phyloP scores from a whole-genome alignment of 2,797 vertebrate species.

The Gallinago stenura region DNA sequence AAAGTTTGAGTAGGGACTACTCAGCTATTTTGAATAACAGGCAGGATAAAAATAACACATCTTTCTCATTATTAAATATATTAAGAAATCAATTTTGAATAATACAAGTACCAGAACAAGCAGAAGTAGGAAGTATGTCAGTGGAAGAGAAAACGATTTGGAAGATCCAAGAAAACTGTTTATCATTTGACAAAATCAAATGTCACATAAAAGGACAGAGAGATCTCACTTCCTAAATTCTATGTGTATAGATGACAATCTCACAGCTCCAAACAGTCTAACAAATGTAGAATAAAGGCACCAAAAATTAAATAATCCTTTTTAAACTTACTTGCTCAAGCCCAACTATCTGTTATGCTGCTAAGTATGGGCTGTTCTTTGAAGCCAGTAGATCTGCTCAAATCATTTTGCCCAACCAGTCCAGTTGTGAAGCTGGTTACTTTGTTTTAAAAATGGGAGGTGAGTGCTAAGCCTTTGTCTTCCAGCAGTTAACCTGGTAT shows the following conservation, averaged over 20 bases:
- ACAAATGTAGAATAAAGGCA: not conserved
- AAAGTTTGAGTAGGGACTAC: not conserved
- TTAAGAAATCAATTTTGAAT: not conserved
- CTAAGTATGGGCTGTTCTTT: not conserved
- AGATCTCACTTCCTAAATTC: not conserved
- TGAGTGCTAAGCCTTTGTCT: not conserved
- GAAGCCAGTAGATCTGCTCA: not conserved
- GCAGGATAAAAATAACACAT: not conserved
- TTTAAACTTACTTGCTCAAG: not conserved
- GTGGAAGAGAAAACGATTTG: not conserved
- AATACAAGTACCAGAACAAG: not conserved
- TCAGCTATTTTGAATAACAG: not conserved
- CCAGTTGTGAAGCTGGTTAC: not conserved
- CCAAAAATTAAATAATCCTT: not conserved
- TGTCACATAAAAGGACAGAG: not conserved
- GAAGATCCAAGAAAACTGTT: not conserved
- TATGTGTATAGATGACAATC: not conserved
- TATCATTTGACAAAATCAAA: slow-evolving; percentile 1
- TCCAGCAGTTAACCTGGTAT: not conserved
- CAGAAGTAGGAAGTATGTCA: not conserved
- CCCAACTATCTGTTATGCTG: not conserved
- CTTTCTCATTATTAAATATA: not conserved
- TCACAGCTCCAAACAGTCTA: not conserved
- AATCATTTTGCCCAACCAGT: not conserved
- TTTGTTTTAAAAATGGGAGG: not conserved